These are phyloP conservation scores for Lepus timidus DNA, from an alignment of 2,113 vertebrate species.

Conservation along the genomic window DNA sequence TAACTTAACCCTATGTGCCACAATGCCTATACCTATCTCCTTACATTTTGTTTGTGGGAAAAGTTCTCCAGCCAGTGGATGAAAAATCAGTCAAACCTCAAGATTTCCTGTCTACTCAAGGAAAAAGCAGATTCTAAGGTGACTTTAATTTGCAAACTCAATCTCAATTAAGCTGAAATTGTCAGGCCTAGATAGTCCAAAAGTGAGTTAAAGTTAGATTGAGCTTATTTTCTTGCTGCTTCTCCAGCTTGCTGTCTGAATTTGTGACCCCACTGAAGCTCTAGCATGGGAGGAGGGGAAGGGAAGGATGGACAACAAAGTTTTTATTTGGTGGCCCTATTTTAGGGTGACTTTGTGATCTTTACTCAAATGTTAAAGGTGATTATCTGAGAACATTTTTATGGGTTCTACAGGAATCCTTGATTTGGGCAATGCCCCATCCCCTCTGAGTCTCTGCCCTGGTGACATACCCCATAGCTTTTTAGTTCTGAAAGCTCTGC, in stretches of 20 bases:
- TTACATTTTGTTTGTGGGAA: slow-evolving; percentile 55
- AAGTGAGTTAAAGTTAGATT: slow-evolving; percentile 22
- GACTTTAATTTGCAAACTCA: slow-evolving; percentile 42
- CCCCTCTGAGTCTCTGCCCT: background rate
- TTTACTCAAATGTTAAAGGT: background rate
- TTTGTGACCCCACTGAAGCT: slow-evolving; percentile 33
- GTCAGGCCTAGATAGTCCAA: background rate
- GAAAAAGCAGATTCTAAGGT: slow-evolving; percentile 13
- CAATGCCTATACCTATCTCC: too few relatives aligned
- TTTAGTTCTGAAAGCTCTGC: slow-evolving; percentile 12
- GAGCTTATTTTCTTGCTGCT: background rate
- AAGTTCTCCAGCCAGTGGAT: slow-evolving; percentile 25
- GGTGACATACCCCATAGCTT: background rate
- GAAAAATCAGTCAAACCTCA: slow-evolving; percentile 3
- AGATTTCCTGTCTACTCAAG: slow-evolving; percentile 8
- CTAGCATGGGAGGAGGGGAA: background rate
- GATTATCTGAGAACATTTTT: slow-evolving; percentile 8
- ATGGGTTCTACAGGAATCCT: background rate
- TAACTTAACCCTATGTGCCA: too few relatives aligned
- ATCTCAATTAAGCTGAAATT: slow-evolving; percentile 23
- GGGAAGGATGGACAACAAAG: background rate
- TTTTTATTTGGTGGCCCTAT: background rate
- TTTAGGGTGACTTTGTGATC: slow-evolving; percentile 32
- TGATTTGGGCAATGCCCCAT: background rate
- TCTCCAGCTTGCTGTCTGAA: background rate